These are phyloP conservation scores for Panagrolaimus sp. DNA, from an alignment of 1,140 invertebrate species.

Conservation along the genomic window DNA sequence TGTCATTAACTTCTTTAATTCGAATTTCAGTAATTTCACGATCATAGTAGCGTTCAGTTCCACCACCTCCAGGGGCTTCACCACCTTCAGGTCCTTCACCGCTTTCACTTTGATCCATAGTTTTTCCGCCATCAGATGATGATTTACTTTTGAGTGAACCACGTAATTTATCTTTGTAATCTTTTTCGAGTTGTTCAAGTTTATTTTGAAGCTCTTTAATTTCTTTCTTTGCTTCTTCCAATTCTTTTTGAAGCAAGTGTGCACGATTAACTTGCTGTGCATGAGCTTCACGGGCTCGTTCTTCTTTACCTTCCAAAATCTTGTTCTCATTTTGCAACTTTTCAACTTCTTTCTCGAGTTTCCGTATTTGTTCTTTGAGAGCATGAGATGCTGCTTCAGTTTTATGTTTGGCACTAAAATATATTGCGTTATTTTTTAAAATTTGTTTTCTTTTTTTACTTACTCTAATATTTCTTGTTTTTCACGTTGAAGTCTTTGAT, in stretches of 20 bases:
- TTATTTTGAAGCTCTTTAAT: slow-evolving; percentile 48
- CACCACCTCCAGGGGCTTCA: slow-evolving; percentile 22
- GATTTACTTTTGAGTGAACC: background rate
- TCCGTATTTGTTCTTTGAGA: slow-evolving; percentile 57
- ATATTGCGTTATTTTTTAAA: background rate
- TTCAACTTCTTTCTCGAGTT: slow-evolving; percentile 54
- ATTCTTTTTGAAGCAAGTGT: slow-evolving; percentile 47
- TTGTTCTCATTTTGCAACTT: slow-evolving; percentile 51
- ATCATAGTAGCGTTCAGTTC: slow-evolving; percentile 44
- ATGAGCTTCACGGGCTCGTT: slow-evolving; percentile 39
- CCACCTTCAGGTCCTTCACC: slow-evolving; percentile 8
- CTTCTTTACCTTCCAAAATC: slow-evolving; percentile 43
- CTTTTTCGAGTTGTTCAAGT: slow-evolving; percentile 48
- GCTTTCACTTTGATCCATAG: background rate
- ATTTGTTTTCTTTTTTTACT: slow-evolving; percentile 4
- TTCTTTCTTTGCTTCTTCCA: slow-evolving; percentile 48
- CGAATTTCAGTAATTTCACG: slow-evolving; percentile 52
- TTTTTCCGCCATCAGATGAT: slow-evolving; percentile 18
- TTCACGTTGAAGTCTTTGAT: slow-evolving; percentile 53
- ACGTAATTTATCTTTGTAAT: slow-evolving; percentile 49
- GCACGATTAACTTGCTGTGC: slow-evolving; percentile 47
- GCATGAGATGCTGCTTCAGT: slow-evolving; percentile 43
- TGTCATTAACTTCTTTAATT: slow-evolving; percentile 58
- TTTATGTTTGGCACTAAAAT: slow-evolving; percentile 56
- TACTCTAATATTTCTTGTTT: slow-evolving; percentile 55